Conservation (phyloP, 2,797 vertebrate species). For the Fringilla coelebs region DNA sequence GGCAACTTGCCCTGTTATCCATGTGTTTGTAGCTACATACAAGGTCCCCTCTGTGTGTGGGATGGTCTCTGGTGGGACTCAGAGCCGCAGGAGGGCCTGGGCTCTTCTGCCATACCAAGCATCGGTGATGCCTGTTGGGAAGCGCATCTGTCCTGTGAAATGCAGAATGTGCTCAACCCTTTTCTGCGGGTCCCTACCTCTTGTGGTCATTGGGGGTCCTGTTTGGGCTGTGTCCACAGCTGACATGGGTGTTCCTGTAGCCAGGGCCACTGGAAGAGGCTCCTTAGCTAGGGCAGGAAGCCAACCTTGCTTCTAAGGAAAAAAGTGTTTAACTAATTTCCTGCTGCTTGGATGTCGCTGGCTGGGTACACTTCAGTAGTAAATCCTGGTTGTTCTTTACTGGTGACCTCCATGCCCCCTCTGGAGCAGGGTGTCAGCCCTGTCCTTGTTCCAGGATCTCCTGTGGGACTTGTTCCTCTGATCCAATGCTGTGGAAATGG, state of each 20-base stretch:
- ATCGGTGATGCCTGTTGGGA: neutral
- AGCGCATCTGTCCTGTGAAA: neutral
- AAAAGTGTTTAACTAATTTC: neutral
- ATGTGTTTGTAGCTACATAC: neutral
- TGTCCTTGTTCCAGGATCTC: neutral
- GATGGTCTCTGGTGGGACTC: neutral
- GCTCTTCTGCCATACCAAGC: neutral
- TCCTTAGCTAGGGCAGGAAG: neutral
- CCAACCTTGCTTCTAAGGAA: neutral
- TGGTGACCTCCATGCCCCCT: neutral
- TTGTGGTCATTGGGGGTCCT: neutral
- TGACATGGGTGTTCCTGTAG: accelerated
- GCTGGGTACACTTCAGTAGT: neutral
- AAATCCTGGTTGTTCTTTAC: neutral
- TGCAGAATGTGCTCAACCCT: neutral
- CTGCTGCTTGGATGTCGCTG: neutral
- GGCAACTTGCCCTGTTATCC: neutral
- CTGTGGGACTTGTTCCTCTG: neutral
- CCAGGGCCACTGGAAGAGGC: neutral
- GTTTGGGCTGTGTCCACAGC: neutral
- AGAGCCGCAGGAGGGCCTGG: neutral
- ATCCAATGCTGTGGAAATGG: neutral
- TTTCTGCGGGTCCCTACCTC: neutral
- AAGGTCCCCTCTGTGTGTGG: neutral
- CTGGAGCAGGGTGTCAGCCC: neutral